Evolutionary conservation across 2,113 vertebrate species (phyloP).

Genomic region (Pristiophorus japonicus): DNA sequence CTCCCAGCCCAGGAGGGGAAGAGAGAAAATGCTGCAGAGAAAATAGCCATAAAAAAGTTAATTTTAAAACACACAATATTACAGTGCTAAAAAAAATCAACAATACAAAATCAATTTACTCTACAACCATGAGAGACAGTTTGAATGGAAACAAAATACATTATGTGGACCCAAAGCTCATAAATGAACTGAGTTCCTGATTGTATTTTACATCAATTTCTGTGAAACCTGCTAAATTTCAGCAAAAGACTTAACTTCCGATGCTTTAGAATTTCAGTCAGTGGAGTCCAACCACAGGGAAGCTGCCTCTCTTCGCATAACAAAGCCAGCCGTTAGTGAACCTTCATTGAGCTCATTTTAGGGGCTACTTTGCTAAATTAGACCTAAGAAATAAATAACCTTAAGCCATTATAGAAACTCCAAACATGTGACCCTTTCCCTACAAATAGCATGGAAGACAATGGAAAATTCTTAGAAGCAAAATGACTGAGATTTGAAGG

Average conservation of each 20-base stretch:
- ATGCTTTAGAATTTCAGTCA: constrained; percentile 17
- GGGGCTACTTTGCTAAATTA: neutral
- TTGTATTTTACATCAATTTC: constrained; percentile 1
- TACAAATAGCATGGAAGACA: neutral
- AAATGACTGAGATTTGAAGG: neutral
- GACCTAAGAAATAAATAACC: constrained; percentile 13
- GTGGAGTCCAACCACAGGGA: neutral
- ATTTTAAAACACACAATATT: neutral
- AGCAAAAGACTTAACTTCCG: constrained; percentile 21
- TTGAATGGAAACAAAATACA: neutral
- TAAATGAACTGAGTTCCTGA: neutral
- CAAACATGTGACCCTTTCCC: constrained; percentile 11
- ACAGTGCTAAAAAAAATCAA: neutral
- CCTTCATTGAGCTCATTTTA: neutral
- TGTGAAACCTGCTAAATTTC: constrained; percentile 23
- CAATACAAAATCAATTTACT: neutral
- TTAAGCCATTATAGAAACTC: constrained; percentile 1
- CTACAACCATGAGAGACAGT: no score
- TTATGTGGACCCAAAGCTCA: neutral
- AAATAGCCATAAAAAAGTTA: neutral
- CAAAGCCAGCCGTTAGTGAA: neutral
- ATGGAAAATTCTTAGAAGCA: constrained; percentile 12
- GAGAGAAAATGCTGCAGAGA: neutral
- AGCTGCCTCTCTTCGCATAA: constrained; percentile 10
- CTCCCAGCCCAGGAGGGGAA: neutral